Base-by-base conservation (phyloP, 2,797 vertebrate genomes). In the Ctenochaetus hawaiiensis region DNA sequence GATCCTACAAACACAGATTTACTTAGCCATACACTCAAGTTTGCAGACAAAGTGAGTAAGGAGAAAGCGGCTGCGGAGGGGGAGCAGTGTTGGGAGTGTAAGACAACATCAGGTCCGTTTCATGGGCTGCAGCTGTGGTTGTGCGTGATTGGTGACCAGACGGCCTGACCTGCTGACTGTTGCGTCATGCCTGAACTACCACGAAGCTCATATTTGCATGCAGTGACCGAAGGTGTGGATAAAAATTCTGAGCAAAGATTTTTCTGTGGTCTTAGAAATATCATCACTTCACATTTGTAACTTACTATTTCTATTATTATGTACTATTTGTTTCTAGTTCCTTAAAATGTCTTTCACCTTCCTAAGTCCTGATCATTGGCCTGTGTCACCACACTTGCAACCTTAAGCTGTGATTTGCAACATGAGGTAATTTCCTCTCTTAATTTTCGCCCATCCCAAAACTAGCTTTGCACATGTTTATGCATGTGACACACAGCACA, bases 161-260 rank as follows among this genome's bases (percentile, higher is more conserved):
- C 16, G 18, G 7, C 3, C 39, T 41, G 26, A 64, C 52, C 52
- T 37, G 18, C 8, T 30, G 41, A 45, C 65, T 9, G 41, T 23
- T 56, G 41, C 9, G 6, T 26, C 52, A 30, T 13, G 8, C 16
- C 23, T 8, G 3, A 56, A 60, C 9, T 37, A n/a, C 37, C 37
- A 59, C n/a, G n/a, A 59, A 59, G 37, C n/a, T 59, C 12, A 41
- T 12, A 12, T 59, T 2, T 41, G 20, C 65, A 69, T 49, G 66
- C 62, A 34, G 49, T 52, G 20, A 52, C 51, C 5, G 16, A 53
- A 14, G 12, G 11, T 30, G 22, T 37, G 20, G 26, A 59, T 16
- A 37, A 26, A 51, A 8, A 0, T 17, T 0, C 13, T 11, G 37
- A 44, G 53, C 17, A 51, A 45, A 54, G 0, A 12, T 49, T 8